These are phyloP conservation scores for Benitochromis conjunctus DNA, from an alignment of 2,113 vertebrate genomes.

Conservation along the genomic window DNA sequence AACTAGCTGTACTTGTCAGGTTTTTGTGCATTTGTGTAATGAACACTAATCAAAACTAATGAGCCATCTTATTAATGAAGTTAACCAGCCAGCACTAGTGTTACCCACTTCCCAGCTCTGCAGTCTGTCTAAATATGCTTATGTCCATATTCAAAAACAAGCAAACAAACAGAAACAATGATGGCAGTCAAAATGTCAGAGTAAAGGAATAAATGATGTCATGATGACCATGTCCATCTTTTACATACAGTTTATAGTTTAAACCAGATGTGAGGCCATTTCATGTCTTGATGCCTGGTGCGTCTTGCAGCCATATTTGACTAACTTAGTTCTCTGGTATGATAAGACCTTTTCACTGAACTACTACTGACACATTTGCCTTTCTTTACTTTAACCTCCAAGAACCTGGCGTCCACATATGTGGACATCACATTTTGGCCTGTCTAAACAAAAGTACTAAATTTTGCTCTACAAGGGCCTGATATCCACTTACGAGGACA, in stretches of 20 bases:
- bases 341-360: neutral
- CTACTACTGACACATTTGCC: neutral
- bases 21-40: too few species aligned
- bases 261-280: neutral
- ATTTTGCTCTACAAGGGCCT: too few species aligned
- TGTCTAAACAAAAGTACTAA: too few species aligned
- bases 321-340: neutral
- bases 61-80: too few species aligned
- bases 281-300: neutral
- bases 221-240: neutral
- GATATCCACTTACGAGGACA: too few species aligned
- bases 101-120: neutral
- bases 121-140: neutral
- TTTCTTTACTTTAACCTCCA: fast-evolving
- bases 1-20: neutral
- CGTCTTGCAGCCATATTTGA: neutral
- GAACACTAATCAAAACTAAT: too few species aligned
- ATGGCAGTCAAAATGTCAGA: neutral
- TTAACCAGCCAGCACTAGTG: neutral
- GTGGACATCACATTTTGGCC: too few species aligned
- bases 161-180: neutral
- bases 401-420: too few species aligned
- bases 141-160: neutral
- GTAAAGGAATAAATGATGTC: neutral
- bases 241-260: neutral